Conservation (phyloP, 1,140 invertebrate genomes). For the Polypedilum pembai region DNA sequence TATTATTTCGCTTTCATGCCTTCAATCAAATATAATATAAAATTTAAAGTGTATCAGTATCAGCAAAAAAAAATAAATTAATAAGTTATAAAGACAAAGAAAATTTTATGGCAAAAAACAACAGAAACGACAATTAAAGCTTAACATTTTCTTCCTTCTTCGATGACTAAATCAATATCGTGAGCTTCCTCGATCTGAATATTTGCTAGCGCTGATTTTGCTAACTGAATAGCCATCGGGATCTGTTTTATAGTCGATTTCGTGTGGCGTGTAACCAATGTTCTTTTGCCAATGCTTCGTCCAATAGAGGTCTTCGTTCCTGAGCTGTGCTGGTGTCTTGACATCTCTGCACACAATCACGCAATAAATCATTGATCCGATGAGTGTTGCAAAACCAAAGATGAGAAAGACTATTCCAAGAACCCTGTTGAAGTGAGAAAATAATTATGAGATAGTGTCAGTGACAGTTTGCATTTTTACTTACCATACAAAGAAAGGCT, state of each 20-base stretch:
- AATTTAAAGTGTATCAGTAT: no score
- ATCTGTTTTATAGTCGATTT: slow-evolving; percentile 69
- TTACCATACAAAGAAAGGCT: slow-evolving; percentile 78
- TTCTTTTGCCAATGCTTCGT: slow-evolving; percentile 81
- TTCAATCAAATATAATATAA: no score
- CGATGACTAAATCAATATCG: background rate
- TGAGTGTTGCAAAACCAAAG: slow-evolving; percentile 75
- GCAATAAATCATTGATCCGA: slow-evolving; percentile 77
- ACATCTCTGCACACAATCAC: slow-evolving; percentile 71
- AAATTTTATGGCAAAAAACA: no score
- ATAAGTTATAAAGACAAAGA: no score
- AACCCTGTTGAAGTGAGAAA: slow-evolving; percentile 53
- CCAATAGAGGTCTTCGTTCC: slow-evolving; percentile 77
- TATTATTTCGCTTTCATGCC: no score
- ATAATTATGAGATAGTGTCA: slow-evolving; percentile 4
- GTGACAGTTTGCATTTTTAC: no score
- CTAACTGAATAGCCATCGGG: slow-evolving; percentile 47
- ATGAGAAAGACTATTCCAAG: slow-evolving; percentile 77
- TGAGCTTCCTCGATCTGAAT: slow-evolving; percentile 54
- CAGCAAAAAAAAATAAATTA: no score
- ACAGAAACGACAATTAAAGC: no score
- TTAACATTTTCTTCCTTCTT: no score
- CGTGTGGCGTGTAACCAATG: slow-evolving; percentile 61
- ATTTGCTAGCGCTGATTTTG: slow-evolving; percentile 58
- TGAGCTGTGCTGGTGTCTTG: slow-evolving; percentile 58